phyloP scores from a whole-genome alignment of 2,888 invertebrate species.

The Hydrotaea diabolus region DNA sequence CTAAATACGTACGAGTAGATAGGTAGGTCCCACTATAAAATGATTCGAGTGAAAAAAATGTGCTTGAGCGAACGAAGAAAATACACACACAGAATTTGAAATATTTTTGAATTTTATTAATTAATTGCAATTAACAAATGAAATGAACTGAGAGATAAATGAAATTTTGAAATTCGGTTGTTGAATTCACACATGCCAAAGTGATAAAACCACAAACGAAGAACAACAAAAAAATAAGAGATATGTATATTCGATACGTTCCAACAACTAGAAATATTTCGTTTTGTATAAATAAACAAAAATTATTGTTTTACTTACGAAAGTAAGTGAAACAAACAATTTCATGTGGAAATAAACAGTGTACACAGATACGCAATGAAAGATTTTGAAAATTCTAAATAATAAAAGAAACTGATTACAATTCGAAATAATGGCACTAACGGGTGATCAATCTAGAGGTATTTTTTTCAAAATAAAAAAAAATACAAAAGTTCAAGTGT shows the following conservation, averaged over 20 bases:
- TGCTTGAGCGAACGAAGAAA: not conserved
- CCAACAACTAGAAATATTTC: not conserved
- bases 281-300: constrained; percentile 45
- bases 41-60: not conserved
- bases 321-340: constrained; percentile 34
- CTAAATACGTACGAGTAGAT: too few relatives aligned
- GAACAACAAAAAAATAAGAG: not conserved
- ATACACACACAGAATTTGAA: too few relatives aligned
- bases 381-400: too few relatives aligned
- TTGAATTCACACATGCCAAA: not conserved
- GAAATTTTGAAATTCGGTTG: not conserved
- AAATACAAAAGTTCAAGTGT: too few relatives aligned
- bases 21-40: not conserved
- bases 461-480: too few relatives aligned
- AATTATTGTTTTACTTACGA: constrained; percentile 42
- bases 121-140: constrained; percentile 37
- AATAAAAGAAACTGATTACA: too few relatives aligned
- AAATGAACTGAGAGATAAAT: constrained; percentile 10
- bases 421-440: too few relatives aligned
- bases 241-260: too few relatives aligned
- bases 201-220: not conserved
- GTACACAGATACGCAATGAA: too few relatives aligned
- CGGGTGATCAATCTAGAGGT: too few relatives aligned
- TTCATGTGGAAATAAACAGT: not conserved
- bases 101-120: constrained; percentile 16